phyloP scores from a whole-genome alignment of 2,113 vertebrate species.

The Sylvia atricapilla region DNA sequence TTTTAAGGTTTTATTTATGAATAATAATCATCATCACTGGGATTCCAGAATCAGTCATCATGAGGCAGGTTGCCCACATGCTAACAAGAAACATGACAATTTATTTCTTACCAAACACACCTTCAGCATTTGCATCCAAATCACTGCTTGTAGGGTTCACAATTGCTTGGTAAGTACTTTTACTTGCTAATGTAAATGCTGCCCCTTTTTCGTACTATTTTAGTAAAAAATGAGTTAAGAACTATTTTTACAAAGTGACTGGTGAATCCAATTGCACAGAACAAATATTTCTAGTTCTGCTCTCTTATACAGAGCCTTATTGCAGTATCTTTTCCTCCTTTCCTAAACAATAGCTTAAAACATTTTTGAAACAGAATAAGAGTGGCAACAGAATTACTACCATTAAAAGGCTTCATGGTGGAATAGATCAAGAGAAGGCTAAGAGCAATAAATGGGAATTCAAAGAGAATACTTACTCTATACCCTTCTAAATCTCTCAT shows the following conservation, averaged over 20 bases:
- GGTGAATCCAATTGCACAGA: background rate
- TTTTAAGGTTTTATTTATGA: background rate
- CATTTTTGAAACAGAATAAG: background rate
- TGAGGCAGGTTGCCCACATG: background rate
- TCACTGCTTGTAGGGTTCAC: background rate
- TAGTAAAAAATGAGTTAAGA: background rate
- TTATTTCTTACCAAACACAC: background rate
- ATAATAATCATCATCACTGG: background rate
- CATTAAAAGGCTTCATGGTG: background rate
- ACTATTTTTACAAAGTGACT: background rate
- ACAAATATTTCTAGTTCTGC: background rate
- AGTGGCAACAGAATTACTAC: background rate
- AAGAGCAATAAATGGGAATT: background rate
- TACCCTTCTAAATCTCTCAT: conserved; percentile 83
- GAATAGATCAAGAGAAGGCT: background rate
- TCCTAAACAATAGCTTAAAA: background rate
- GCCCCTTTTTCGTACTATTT: background rate
- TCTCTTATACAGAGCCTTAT: background rate
- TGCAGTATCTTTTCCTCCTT: background rate
- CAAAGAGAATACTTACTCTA: conserved; percentile 70
- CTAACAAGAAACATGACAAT: fast-evolving
- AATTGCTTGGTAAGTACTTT: background rate
- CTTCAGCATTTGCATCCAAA: background rate
- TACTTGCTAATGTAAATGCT: background rate
- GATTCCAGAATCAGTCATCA: background rate